These are phyloP conservation scores for Neodiprion fabricii DNA, from an alignment of 1,140 invertebrate genomes.

Conservation along the genomic window DNA sequence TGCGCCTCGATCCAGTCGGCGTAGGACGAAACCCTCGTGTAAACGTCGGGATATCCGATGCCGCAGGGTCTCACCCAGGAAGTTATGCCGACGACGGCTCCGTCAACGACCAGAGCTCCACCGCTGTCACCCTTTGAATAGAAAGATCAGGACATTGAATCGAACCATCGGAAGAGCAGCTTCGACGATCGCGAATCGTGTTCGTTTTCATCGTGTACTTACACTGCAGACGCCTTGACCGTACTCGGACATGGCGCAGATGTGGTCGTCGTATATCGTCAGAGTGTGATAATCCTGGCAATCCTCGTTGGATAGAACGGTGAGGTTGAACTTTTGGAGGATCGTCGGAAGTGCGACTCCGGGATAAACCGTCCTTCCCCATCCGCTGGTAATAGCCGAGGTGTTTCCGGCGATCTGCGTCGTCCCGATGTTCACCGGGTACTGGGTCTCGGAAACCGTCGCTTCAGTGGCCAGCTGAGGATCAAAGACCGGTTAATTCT, in stretches of 20 bases:
- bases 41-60: conserved; percentile 61
- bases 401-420: not conserved
- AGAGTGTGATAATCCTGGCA: conserved; percentile 9
- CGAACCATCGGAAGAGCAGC: too few species aligned
- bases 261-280: conserved; percentile 5
- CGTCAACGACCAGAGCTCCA: conserved; percentile 61
- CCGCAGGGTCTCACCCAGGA: conserved; percentile 66
- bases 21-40: conserved; percentile 54
- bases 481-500: not conserved
- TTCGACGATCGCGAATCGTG: too few species aligned
- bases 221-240: conserved; percentile 6
- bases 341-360: not conserved
- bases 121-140: conserved; percentile 63
- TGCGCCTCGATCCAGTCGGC: conserved; percentile 48
- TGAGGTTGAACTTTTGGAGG: not conserved
- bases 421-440: not conserved
- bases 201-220: not conserved
- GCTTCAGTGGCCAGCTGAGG: conserved; percentile 2
- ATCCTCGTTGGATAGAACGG: conserved; percentile 8
- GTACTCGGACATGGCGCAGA: not conserved
- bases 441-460: not conserved
- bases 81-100: conserved; percentile 60
- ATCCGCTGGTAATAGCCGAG: not conserved
- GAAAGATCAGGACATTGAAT: conserved; percentile 10
- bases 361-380: not conserved